These are phyloP conservation scores for Tipula unca DNA, from an alignment of 2,888 invertebrate species.

Conservation along the genomic window DNA sequence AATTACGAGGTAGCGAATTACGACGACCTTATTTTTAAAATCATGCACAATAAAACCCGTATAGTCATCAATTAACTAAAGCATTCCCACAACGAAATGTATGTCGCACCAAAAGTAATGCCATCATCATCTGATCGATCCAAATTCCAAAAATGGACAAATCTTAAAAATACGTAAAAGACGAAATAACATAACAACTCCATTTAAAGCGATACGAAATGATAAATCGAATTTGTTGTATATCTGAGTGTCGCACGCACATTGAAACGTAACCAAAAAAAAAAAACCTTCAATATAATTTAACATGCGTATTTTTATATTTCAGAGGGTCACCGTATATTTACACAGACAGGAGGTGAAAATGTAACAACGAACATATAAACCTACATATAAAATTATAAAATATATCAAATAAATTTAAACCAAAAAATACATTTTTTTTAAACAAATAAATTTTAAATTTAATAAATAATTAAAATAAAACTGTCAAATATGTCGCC, in stretches of 20 bases:
- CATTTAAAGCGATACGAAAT: not conserved
- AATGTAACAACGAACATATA: not conserved
- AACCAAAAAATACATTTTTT: not conserved
- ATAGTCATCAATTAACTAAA: not conserved
- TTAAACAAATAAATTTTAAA: not conserved
- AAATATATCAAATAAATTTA: not conserved
- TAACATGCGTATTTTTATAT: not conserved
- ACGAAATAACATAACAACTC: not conserved
- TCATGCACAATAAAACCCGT: not conserved
- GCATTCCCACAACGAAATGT: not conserved
- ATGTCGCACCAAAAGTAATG: not conserved
- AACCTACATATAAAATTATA: not conserved
- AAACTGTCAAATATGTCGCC: not conserved
- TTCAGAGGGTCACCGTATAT: not conserved
- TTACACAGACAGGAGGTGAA: not conserved
- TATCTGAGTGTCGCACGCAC: not conserved
- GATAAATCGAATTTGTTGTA: not conserved
- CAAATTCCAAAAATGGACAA: not conserved
- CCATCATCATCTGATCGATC: slow-evolving; percentile 1
- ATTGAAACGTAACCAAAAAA: not conserved
- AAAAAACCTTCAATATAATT: not conserved
- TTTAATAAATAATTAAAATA: not conserved
- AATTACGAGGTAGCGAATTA: no score
- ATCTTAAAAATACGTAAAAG: not conserved
- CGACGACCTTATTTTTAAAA: no score